A percentile compares a stretch with the other conserved stretches of the same genome.
Evolutionary conservation across 2,113 vertebrate genomes (phyloP).

Genomic region (Tetraodon nigroviridis): DNA sequence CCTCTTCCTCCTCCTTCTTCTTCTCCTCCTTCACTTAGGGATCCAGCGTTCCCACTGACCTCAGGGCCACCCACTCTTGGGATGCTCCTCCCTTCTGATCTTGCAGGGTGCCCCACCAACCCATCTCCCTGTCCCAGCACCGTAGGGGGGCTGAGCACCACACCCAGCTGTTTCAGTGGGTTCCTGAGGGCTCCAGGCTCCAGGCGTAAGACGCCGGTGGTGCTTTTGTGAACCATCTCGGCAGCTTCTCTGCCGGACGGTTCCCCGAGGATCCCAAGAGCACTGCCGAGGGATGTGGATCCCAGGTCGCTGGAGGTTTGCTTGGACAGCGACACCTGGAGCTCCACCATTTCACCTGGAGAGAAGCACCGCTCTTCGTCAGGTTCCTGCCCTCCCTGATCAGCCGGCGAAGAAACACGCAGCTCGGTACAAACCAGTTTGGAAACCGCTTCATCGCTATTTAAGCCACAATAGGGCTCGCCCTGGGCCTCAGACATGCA

Average conservation of each 20-base stretch:
- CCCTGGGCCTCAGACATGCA: constrained; percentile 67
- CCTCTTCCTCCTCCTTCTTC: constrained; percentile 76
- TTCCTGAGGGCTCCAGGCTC: constrained; percentile 66
- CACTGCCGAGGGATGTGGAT: constrained; percentile 63
- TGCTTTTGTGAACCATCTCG: constrained; percentile 10
- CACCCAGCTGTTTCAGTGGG: constrained; percentile 66
- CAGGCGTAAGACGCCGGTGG: constrained; percentile 47
- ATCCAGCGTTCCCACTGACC: constrained; percentile 79
- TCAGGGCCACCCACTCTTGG: constrained; percentile 57
- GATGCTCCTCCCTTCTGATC: constrained; percentile 58
- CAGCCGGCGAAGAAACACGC: constrained; percentile 43
- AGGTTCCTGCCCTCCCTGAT: constrained; percentile 39
- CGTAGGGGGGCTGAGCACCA: constrained; percentile 59
- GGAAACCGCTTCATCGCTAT: constrained; percentile 47
- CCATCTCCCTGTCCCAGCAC: constrained; percentile 76
- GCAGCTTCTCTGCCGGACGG: constrained; percentile 20
- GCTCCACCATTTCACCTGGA: constrained; percentile 77
- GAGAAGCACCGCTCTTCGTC: constrained; percentile 45
- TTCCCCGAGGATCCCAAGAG: constrained; percentile 66
- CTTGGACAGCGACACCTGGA: constrained; percentile 82
- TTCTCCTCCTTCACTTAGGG: constrained; percentile 62
- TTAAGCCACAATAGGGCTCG: constrained; percentile 58
- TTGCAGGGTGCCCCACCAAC: constrained; percentile 73
- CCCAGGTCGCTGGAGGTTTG: constrained; percentile 52
- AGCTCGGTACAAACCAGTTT: constrained; percentile 49